phyloP scores from a whole-genome alignment of 2,888 invertebrate species.

The Xylota sylvarum region DNA sequence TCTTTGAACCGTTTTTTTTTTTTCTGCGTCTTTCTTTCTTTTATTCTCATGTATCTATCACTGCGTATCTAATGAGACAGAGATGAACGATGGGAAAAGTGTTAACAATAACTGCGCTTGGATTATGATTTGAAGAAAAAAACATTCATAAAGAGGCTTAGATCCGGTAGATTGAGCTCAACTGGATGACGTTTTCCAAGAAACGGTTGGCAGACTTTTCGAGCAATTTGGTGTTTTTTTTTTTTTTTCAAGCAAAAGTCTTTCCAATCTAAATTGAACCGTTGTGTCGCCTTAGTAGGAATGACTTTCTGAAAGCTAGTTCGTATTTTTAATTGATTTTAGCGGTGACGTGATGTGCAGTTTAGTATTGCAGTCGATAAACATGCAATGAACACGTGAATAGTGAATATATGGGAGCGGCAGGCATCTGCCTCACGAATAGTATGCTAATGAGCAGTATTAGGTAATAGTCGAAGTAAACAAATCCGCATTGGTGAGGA shows the following conservation, averaged over 20 bases:
- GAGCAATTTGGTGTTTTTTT: not conserved
- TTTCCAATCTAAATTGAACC: not conserved
- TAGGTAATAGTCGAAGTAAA: slow-evolving; percentile 14
- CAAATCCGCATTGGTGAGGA: not conserved
- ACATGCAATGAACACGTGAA: slow-evolving; percentile 32
- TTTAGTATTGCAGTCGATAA: not conserved
- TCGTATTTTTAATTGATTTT: not conserved
- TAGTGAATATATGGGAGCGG: slow-evolving; percentile 19
- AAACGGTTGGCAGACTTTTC: not conserved
- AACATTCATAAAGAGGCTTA: not conserved
- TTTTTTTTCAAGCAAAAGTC: not conserved
- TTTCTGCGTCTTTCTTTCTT: not conserved
- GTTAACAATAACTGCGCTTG: slow-evolving; percentile 20
- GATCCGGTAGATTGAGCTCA: slow-evolving; percentile 21
- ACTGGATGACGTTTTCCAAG: not conserved
- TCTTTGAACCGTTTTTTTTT: slow-evolving; percentile 6
- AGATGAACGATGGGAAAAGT: slow-evolving; percentile 46
- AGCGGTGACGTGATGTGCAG: not conserved
- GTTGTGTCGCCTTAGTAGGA: not conserved
- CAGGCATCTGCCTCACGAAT: slow-evolving; percentile 24
- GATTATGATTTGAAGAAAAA: not conserved
- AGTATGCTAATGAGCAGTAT: slow-evolving; percentile 31
- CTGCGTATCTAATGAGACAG: slow-evolving; percentile 2
- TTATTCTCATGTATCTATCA: slow-evolving; percentile 24
- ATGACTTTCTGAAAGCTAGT: not conserved